A percentile compares a stretch with the other conserved stretches of the same genome.
Conservation (phyloP, 2,797 vertebrate species). For the Ctenopoma multispine region DNA sequence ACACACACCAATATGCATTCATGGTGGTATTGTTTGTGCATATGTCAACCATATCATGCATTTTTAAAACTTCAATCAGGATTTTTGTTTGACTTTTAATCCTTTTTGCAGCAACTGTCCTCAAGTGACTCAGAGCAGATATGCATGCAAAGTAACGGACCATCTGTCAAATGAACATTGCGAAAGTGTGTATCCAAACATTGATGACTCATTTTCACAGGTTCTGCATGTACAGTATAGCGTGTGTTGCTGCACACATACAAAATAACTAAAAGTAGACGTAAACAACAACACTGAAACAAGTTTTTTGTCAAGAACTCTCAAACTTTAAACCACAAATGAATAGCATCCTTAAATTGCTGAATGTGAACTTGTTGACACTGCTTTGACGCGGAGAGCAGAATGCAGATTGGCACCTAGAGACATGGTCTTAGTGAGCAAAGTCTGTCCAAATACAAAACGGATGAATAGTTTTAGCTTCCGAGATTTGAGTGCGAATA, state of each 20-base stretch:
- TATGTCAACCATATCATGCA: conserved; percentile 1
- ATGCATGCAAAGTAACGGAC: conserved; percentile 24
- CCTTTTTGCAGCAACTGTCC: neutral
- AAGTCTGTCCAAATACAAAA: conserved; percentile 6
- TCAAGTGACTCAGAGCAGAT: conserved; percentile 33
- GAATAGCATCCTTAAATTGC: neutral
- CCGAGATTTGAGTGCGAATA: neutral
- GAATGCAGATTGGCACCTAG: neutral
- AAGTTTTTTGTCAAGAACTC: neutral
- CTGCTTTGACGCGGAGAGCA: neutral
- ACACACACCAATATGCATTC: conserved; percentile 14
- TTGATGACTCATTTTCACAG: conserved; percentile 40
- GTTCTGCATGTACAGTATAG: neutral
- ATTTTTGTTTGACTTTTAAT: conserved; percentile 8
- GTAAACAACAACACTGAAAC: neutral
- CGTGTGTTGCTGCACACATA: neutral
- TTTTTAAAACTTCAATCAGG: conserved; percentile 10
- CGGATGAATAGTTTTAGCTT: conserved; percentile 27
- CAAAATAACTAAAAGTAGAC: neutral
- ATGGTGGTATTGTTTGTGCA: conserved; percentile 10
- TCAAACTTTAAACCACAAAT: neutral
- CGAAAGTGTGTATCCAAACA: conserved; percentile 2
- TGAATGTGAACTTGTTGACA: neutral
- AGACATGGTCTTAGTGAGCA: neutral
- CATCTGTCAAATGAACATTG: conserved; percentile 45